Conservation (phyloP, 2,888 invertebrate genomes). For the Dioctria linearis region DNA sequence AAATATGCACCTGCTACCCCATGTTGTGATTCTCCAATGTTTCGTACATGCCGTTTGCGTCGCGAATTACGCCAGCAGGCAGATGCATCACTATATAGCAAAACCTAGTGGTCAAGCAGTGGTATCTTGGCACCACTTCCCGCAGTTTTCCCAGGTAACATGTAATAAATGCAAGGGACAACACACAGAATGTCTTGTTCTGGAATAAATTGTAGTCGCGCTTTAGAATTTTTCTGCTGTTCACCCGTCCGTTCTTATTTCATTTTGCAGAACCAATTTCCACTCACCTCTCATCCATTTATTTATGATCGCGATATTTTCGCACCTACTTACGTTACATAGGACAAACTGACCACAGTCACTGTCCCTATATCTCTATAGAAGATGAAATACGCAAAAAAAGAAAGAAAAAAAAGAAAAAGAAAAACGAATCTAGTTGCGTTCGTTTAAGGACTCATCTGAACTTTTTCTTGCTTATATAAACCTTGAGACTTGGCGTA, state of each 20-base stretch:
- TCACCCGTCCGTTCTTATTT: constrained; percentile 35
- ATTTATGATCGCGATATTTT: constrained; percentile 54
- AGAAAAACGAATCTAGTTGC: not conserved
- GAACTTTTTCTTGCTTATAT: not conserved
- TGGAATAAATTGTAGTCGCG: constrained; percentile 52
- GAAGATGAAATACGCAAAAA: not conserved
- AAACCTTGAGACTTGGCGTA: not conserved
- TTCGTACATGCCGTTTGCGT: constrained; percentile 35
- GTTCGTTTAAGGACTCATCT: not conserved
- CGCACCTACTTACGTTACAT: constrained; percentile 42
- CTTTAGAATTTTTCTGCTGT: constrained; percentile 34
- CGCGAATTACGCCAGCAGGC: constrained; percentile 36
- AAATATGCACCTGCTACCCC: constrained; percentile 50
- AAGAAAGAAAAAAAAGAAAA: no score
- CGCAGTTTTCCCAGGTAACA: constrained; percentile 38
- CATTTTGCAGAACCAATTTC: constrained; percentile 22
- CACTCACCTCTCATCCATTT: constrained; percentile 47
- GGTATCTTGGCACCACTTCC: constrained; percentile 41
- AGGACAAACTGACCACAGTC: not conserved
- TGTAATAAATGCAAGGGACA: constrained; percentile 43
- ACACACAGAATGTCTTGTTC: constrained; percentile 47
- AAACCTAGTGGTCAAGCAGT: constrained; percentile 7
- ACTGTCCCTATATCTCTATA: not conserved
- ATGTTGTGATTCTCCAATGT: constrained; percentile 28
- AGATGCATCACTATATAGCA: constrained; percentile 20